Conservation (phyloP, 2,888 invertebrate species). For the Holacanthella duospinosa region DNA sequence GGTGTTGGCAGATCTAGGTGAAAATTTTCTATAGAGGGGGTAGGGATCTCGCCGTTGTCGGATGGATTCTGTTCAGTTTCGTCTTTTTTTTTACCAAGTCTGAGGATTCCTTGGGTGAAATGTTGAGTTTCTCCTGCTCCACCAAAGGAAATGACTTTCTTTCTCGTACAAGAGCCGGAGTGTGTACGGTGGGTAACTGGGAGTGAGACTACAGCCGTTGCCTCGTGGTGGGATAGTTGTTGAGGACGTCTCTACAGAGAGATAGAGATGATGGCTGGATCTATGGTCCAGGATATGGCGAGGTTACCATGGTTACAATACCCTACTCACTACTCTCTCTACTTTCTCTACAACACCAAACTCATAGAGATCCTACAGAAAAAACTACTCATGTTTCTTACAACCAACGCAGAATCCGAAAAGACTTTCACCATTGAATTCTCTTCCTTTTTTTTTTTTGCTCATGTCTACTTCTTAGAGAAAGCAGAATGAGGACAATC, state of each 20-base stretch:
- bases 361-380: too few relatives aligned
- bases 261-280: background rate
- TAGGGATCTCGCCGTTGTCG: background rate
- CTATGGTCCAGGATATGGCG: slow-evolving; percentile 8
- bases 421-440: background rate
- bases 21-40: background rate
- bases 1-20: background rate
- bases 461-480: too few relatives aligned
- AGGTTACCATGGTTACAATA: background rate
- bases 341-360: too few relatives aligned
- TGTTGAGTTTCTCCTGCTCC: too few relatives aligned
- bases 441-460: too few relatives aligned
- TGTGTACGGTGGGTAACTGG: background rate
- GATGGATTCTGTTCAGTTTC: background rate
- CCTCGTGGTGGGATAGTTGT: background rate
- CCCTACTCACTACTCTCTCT: background rate
- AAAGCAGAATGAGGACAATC: too few relatives aligned
- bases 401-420: slow-evolving; percentile 8
- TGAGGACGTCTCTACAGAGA: background rate
- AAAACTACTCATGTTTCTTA: background rate
- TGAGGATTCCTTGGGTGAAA: background rate
- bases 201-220: background rate
- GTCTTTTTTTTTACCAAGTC: background rate
- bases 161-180: background rate
- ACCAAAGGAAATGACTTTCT: background rate